Base-by-base conservation (phyloP, 2,888 invertebrate genomes). In the Drosophila kanekoi region DNA sequence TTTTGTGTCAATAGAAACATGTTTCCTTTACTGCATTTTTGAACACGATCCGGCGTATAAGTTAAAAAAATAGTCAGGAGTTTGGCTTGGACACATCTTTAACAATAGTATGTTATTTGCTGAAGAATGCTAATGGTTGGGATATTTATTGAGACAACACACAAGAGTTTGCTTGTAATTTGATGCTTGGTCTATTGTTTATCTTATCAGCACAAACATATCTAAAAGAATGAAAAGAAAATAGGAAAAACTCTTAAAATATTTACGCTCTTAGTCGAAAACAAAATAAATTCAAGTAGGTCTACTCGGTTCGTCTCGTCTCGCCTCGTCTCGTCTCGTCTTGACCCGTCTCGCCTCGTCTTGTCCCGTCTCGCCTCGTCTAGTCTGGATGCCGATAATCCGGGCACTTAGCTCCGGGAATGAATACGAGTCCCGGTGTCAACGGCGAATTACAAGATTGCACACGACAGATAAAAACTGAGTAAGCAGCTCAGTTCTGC, bases 141-240 rank as follows among this genome's bases (percentile, higher is more conserved):
- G 54, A 54, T 81, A 49, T 64, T 77, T 76, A 70, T 77, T 78
- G 67, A 78, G 64, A 65, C 78, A 70, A 74, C 64, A 74, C 43
- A 52, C 54, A 67, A 38, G 62, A 48, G 35, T 37, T 44, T 52
- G 56, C 67, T 51, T 69, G 81, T 67, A 69, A 81, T 71, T 71
- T 67, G 81, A 87, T 63, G 38, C 57, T 44, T 14, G 37, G 49
- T 56, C 60, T 37, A 51, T 67, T 85, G 75, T 72, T 73, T 71
- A 57, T 49, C 71, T 88, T 83, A 86, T 88, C 87, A 72, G 56
- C 41, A 47, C 47, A 72, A 37, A 65, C 57, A 48, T 33, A 80
- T 87, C 84, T 77, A 11, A 33, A 52, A 38, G 45, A 28, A 23
- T 41, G 13, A 48, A 54, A 53, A 43, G 51, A 49, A 38, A 54